Percentiles rank a stretch among this genome's conserved stretches.
Conservation (phyloP, 2,797 vertebrate genomes). For the Mycteria americana region DNA sequence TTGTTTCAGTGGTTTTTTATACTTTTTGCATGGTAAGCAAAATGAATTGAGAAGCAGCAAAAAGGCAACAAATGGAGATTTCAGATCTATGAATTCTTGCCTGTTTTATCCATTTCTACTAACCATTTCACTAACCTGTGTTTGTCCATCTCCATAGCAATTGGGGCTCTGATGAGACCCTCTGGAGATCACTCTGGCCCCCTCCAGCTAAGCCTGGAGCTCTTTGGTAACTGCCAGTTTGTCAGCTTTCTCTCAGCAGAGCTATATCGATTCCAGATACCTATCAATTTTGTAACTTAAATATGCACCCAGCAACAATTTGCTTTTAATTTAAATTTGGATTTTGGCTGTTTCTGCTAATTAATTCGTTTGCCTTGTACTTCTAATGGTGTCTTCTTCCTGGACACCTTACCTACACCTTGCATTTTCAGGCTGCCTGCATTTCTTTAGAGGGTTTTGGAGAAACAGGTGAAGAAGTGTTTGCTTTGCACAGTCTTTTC, state of each 20-base stretch:
- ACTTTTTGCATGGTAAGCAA: background rate
- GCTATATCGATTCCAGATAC: background rate
- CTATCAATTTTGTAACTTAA: background rate
- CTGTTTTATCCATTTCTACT: background rate
- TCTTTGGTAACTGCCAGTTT: background rate
- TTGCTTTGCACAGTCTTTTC: background rate
- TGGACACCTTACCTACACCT: background rate
- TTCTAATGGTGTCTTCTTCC: background rate
- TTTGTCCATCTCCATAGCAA: background rate
- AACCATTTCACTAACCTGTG: background rate
- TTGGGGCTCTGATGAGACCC: background rate
- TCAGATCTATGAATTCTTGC: background rate
- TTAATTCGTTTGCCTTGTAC: background rate
- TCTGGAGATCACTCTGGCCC: background rate
- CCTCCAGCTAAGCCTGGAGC: background rate
- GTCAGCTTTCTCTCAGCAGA: background rate
- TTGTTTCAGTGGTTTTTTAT: background rate
- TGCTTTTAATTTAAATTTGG: background rate
- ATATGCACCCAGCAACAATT: background rate
- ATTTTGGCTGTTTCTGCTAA: background rate
- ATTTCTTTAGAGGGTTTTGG: background rate
- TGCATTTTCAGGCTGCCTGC: background rate
- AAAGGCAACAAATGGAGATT: background rate
- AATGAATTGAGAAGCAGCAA: background rate
- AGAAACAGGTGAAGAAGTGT: background rate